Conservation (phyloP, 1,140 invertebrate genomes). For the Zaprionus capensis region DNA sequence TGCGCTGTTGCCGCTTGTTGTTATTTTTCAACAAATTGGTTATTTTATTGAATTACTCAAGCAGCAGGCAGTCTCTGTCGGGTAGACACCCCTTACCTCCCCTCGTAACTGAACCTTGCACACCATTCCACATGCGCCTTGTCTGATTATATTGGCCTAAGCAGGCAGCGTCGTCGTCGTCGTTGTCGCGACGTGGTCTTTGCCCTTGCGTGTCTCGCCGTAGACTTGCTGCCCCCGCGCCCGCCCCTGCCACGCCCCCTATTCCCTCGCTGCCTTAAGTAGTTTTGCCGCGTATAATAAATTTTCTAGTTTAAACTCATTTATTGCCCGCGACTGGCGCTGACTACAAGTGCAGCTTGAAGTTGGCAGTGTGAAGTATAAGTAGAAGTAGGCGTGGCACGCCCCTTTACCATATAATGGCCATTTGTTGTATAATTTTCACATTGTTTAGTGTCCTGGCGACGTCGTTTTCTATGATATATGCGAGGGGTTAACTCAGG, state of each 20-base stretch:
- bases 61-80: slow-evolving; percentile 58
- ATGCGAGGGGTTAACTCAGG: slow-evolving; percentile 41
- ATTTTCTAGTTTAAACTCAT: slow-evolving; percentile 82
- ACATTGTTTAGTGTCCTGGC: slow-evolving; percentile 74
- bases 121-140: slow-evolving; percentile 24
- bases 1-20: slow-evolving; percentile 47
- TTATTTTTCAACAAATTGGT: slow-evolving; percentile 80
- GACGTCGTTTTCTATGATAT: slow-evolving; percentile 61
- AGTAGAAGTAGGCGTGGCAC: slow-evolving; percentile 1
- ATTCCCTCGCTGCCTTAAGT: slow-evolving; percentile 57
- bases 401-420: slow-evolving; percentile 54
- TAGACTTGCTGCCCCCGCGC: too few species aligned
- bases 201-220: slow-evolving; percentile 60
- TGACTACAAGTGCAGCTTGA: slow-evolving; percentile 2
- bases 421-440: slow-evolving; percentile 81
- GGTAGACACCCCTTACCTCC: background rate
- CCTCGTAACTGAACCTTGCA: slow-evolving; percentile 9
- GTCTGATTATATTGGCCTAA: slow-evolving; percentile 78
- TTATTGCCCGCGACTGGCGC: slow-evolving; percentile 61
- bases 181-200: slow-evolving; percentile 46
- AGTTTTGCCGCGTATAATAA: slow-evolving; percentile 80
- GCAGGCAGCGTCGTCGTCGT: slow-evolving; percentile 28
- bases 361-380: background rate
- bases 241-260: background rate
- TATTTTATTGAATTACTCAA: slow-evolving; percentile 83